Base-by-base conservation (phyloP, 2,113 vertebrate species). In the Megaceryle maxima region DNA sequence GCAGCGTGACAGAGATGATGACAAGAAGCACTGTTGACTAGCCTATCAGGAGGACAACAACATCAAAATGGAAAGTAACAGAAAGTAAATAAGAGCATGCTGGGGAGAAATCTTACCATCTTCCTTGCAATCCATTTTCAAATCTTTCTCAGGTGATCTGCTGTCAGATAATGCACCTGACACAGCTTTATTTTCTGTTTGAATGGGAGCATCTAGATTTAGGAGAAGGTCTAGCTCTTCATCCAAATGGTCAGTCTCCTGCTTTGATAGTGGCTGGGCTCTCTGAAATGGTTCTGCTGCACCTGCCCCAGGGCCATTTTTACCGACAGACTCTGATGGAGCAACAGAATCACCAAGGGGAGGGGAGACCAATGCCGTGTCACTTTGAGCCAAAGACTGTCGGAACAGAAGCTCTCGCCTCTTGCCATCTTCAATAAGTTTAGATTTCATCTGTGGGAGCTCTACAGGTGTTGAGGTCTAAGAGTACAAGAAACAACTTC, bases 171-270 rank as follows among this genome's bases (percentile, higher is more conserved):
- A 84, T 44, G 88, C 37, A 64, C 55, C 85, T 22, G 84, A 53
- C 11, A 3, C 24, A 51, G 59, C 25, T 68, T 18, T 74, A 10
- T 72, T 87, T 72, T 74, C 92, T 33, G 73, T 92, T 83, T 75
- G 83, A 28, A 90, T 28, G 11, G 98, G 98, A 28, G 97, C 98
- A 85, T 99, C 98, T 92, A 99, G 97, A 92, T 92, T 96, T 41
- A 99, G 98, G 80, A 99, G 98, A 92, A 98, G 95, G 90, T 99
- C 99, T 67, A 99, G 97, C 80, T 99, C 99, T 83, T 99, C 98
- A 44, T 99, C 99, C 37, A 97, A 90, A 16, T 97, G 94, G 80
- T 99, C 98, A 48, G 24, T 78, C 22, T 76, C 96, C 28, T 94
- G 80, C 59, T 94, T 89, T 48, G 66, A 62, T 1, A 76, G 35